A percentile compares a stretch with the other conserved stretches of the same genome.
Evolutionary conservation across 1,140 invertebrate species (phyloP).

Genomic region (Ooceraea biroi): DNA sequence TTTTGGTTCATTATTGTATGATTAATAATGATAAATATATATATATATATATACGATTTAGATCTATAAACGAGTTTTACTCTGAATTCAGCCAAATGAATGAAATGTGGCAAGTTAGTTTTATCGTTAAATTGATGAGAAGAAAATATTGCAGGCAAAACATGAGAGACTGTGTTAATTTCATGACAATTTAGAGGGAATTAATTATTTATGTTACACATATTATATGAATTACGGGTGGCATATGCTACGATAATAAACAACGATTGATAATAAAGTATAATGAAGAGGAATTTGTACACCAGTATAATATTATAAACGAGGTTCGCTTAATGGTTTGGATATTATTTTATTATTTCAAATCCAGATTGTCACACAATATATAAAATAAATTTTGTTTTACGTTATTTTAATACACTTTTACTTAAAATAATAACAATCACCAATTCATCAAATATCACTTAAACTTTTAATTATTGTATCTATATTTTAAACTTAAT

Average conservation of each 20-base stretch:
- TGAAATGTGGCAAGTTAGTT: slow-evolving; percentile 30
- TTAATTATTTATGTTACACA: slow-evolving; percentile 45
- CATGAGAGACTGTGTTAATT: slow-evolving; percentile 33
- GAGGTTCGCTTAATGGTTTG: not conserved
- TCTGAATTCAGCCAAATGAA: too few relatives aligned
- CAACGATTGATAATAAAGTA: not conserved
- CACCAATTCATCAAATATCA: not conserved
- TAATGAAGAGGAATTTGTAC: not conserved
- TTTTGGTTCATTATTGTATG: not conserved
- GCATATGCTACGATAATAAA: not conserved
- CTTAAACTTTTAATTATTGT: not conserved
- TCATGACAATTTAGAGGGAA: slow-evolving; percentile 19
- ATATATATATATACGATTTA: too few relatives aligned
- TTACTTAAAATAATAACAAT: not conserved
- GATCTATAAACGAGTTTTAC: too few relatives aligned
- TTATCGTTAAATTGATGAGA: slow-evolving; percentile 8
- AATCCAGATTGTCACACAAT: not conserved
- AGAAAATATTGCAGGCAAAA: slow-evolving; percentile 22
- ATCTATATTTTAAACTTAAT: too few relatives aligned
- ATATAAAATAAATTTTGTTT: not conserved
- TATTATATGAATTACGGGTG: slow-evolving; percentile 16
- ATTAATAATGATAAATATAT: too few relatives aligned
- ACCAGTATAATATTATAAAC: not conserved
- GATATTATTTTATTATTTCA: slow-evolving; percentile 30
- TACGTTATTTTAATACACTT: not conserved